Conservation (phyloP, 2,888 invertebrate species). For the Nomada fucata region DNA sequence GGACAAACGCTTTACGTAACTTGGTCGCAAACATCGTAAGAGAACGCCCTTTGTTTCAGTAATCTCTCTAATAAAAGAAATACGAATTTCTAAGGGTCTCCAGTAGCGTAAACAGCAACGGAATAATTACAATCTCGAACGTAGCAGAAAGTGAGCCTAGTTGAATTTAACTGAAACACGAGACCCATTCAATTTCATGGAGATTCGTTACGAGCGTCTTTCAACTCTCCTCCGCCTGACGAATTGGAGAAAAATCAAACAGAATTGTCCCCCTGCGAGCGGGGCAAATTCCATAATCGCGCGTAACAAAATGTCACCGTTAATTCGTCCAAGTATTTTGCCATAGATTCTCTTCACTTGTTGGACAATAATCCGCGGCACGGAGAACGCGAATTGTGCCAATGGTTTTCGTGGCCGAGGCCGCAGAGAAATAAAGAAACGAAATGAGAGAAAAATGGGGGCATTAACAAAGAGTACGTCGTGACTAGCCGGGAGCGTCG, state of each 20-base stretch:
- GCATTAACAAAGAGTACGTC: not conserved
- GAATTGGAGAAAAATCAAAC: slow-evolving; percentile 32
- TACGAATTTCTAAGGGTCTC: too few relatives aligned
- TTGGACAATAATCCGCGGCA: not conserved
- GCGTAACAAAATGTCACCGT: too few relatives aligned
- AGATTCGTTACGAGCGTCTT: slow-evolving; percentile 42
- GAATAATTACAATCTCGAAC: slow-evolving; percentile 24
- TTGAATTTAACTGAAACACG: slow-evolving; percentile 37
- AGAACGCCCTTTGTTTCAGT: not conserved
- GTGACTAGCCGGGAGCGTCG: slow-evolving; percentile 30
- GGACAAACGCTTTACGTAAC: slow-evolving; percentile 19
- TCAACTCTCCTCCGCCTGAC: slow-evolving; percentile 28
- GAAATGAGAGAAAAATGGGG: not conserved
- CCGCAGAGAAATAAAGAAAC: not conserved
- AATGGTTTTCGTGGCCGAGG: not conserved
- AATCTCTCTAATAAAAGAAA: not conserved
- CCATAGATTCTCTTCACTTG: too few relatives aligned
- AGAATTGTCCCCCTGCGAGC: not conserved
- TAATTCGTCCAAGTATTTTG: too few relatives aligned
- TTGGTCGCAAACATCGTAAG: not conserved
- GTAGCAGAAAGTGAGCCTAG: not conserved
- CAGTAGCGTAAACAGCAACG: not conserved
- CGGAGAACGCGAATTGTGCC: slow-evolving; percentile 14
- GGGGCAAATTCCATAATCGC: not conserved
- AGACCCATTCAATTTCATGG: slow-evolving; percentile 35